These are phyloP conservation scores for Cryptus viduatorius DNA, from an alignment of 2,888 invertebrate genomes.

Conservation along the genomic window DNA sequence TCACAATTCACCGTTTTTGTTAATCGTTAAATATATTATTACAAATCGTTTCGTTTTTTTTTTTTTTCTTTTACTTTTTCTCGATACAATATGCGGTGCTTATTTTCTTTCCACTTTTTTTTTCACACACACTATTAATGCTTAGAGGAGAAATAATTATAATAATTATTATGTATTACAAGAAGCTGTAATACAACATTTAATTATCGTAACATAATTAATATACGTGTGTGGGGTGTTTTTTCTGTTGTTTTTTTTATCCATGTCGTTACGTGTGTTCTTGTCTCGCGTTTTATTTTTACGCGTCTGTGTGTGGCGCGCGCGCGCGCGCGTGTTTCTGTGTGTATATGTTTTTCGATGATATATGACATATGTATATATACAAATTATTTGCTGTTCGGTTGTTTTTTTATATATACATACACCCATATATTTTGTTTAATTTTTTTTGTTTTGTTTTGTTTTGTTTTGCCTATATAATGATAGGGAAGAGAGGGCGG, in stretches of 20 bases:
- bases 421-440: conserved; percentile 63
- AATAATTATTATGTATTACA: conserved; percentile 79
- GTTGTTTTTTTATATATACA: conserved; percentile 68
- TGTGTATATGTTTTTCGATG: conserved; percentile 58
- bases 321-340: conserved; percentile 38
- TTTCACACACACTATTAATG: conserved; percentile 71
- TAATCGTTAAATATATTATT: conserved; percentile 55
- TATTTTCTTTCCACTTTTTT: conserved; percentile 54
- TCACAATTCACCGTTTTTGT: conserved; percentile 58
- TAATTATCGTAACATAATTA: conserved; percentile 82
- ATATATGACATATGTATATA: conserved; percentile 70
- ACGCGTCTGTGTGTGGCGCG: conserved; percentile 24
- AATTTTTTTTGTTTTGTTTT: conserved; percentile 53
- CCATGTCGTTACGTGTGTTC: conserved; percentile 25
- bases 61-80: conserved; percentile 21
- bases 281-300: conserved; percentile 39
- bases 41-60: conserved; percentile 52
- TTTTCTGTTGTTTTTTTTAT: conserved; percentile 37
- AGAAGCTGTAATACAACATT: conserved; percentile 84
- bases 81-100: conserved; percentile 26
- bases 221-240: conserved; percentile 66
- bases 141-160: conserved; percentile 69
- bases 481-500: conserved; percentile 64
- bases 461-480: conserved; percentile 63
- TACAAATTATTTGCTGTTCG: conserved; percentile 64